These are phyloP conservation scores for Mus musculus DNA, from an alignment of 2,113 vertebrate genomes.

Conservation along the genomic window GRCm39 chr11:112462501-112463000, in stretches of 20 bases:
- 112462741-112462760: not conserved
- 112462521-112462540: not conserved
- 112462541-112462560: not conserved
- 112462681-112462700: not conserved
- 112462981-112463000: conserved; percentile 21
- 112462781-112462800: not conserved
- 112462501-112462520: not conserved
- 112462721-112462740: not conserved
- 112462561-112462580: not conserved
- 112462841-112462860: not conserved
- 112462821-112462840: not conserved
- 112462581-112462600: not conserved
- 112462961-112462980: not conserved
- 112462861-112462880: not conserved
- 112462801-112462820: not conserved
- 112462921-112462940: not conserved
- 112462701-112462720: not conserved
- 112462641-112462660: not conserved
- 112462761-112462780: not conserved
- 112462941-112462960: not conserved
- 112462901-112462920: not conserved
- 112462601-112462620: not conserved
- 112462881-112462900: not conserved
- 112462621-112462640: not conserved
- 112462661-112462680: not conserved